Base-by-base conservation (phyloP, 2,113 vertebrate species). In the Antidorcas marsupialis region DNA sequence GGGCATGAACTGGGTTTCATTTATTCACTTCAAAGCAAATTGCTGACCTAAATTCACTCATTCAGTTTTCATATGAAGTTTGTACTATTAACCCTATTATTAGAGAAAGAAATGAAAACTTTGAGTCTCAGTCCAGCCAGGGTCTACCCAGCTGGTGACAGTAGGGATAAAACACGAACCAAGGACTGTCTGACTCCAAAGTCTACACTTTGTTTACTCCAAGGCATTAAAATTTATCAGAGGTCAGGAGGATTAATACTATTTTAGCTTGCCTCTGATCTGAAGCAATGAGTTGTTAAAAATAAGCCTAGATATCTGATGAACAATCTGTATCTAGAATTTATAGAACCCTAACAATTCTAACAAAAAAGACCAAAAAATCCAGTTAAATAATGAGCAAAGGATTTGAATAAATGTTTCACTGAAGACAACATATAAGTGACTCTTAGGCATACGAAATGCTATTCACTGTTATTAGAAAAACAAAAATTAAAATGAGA, bases 201-300 rank as follows among this genome's bases (percentile, higher is more conserved):
- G 21, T 11, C 19, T 14, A 13, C 0, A 10, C 33, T 53, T 11
- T 16, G 17, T 15, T 16, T 30, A 6, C 33, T 45, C 4, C 2
- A 74, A 19, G 19, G 6, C 15, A 5, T 57, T 15, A 36, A 7
- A 13, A 6, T 25, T n/a, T n/a, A 3, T 39, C 17, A 9, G 12
- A 3, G 36, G 2, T 76, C 30, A 76, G 23, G 25, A 17, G 15
- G 28, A 13, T 28, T 33, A 15, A 5, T 11, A 16, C 0, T 55
- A 47, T 53, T 78, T 50, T n/a, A 11, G 27, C 9, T 5, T 52
- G 13, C 0, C 7, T 82, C 78, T 59, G 17, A 28, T 47, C 50
- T 25, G 43, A 45, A 93, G 59, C 39, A 21, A 15, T 23, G 14
- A 74, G 17, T 45, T 86, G 6, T 28, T 96, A 71, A 55, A 50